A percentile compares a stretch with the other conserved stretches of the same genome.
Evolutionary conservation across 2,888 invertebrate species (phyloP).

Genomic region (Tinea semifulvella): DNA sequence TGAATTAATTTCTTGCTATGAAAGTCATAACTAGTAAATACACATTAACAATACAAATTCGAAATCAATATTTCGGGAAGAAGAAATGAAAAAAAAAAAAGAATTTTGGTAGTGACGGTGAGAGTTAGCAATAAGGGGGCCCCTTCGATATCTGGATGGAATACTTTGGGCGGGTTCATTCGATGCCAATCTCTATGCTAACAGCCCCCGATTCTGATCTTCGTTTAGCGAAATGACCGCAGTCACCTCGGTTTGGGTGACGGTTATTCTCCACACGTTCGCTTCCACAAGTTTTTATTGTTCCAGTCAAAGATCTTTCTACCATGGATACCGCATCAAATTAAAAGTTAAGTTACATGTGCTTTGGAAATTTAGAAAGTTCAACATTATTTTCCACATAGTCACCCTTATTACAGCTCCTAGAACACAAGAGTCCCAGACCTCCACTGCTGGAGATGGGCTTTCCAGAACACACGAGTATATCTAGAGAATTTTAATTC

Average conservation of each 20-base stretch:
- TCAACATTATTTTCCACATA: too few relatives aligned
- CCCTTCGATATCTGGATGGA: slow-evolving; percentile 60
- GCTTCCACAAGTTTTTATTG: slow-evolving; percentile 59
- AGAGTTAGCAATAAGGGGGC: slow-evolving; percentile 50
- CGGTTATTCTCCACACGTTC: slow-evolving; percentile 64
- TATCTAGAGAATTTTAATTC: too few relatives aligned
- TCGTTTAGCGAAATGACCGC: slow-evolving; percentile 68
- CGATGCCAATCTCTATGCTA: slow-evolving; percentile 68
- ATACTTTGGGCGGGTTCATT: slow-evolving; percentile 60
- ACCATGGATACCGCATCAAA: slow-evolving; percentile 28
- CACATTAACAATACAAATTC: not conserved
- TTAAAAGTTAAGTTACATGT: too few relatives aligned
- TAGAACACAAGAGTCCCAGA: too few relatives aligned
- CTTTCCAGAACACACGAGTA: too few relatives aligned
- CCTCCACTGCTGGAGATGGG: too few relatives aligned
- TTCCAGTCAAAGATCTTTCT: slow-evolving; percentile 43
- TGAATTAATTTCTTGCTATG: not conserved
- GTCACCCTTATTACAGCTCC: too few relatives aligned
- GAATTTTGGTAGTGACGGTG: slow-evolving; percentile 50
- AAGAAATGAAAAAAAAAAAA: slow-evolving; percentile 15
- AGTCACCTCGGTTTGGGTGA: slow-evolving; percentile 56
- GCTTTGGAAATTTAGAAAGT: too few relatives aligned
- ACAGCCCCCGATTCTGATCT: slow-evolving; percentile 67
- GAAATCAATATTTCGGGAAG: slow-evolving; percentile 2
- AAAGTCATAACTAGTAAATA: not conserved